These are phyloP conservation scores for Syrrhaptes paradoxus DNA, from an alignment of 2,113 vertebrate species.

Conservation along the genomic window DNA sequence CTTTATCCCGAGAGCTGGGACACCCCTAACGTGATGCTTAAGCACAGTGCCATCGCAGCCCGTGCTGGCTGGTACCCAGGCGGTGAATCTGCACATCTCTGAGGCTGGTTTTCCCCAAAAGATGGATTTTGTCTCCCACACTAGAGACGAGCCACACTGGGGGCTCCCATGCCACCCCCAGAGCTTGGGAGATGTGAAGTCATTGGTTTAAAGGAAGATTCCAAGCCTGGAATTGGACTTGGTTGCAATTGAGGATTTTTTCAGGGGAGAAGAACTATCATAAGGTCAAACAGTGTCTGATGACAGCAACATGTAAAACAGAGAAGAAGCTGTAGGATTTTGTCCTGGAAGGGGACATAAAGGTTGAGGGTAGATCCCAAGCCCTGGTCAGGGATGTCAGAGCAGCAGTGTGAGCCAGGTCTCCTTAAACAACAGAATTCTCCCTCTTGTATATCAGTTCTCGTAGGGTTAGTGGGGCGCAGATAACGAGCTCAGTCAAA, in stretches of 20 bases:
- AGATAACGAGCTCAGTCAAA: neutral
- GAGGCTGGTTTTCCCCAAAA: neutral
- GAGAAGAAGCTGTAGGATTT: neutral
- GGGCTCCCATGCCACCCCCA: neutral
- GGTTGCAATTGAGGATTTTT: neutral
- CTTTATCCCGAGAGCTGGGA: neutral
- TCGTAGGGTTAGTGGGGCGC: neutral
- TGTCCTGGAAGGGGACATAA: neutral
- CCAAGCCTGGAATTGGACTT: neutral
- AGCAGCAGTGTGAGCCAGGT: neutral
- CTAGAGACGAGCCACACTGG: neutral
- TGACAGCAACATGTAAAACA: neutral
- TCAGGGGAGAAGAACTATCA: neutral
- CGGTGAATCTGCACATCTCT: neutral
- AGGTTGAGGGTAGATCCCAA: accelerated
- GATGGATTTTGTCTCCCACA: accelerated
- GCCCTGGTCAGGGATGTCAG: neutral
- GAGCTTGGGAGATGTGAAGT: neutral
- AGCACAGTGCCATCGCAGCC: neutral
- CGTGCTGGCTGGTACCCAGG: neutral
- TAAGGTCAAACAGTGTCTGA: neutral
- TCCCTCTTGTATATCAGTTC: accelerated
- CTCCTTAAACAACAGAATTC: neutral
- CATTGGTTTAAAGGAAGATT: neutral
- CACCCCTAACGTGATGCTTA: accelerated